Percentiles rank a stretch among this genome's conserved stretches.
Conservation (phyloP, 2,888 invertebrate genomes). For the Erebia epiphron region DNA sequence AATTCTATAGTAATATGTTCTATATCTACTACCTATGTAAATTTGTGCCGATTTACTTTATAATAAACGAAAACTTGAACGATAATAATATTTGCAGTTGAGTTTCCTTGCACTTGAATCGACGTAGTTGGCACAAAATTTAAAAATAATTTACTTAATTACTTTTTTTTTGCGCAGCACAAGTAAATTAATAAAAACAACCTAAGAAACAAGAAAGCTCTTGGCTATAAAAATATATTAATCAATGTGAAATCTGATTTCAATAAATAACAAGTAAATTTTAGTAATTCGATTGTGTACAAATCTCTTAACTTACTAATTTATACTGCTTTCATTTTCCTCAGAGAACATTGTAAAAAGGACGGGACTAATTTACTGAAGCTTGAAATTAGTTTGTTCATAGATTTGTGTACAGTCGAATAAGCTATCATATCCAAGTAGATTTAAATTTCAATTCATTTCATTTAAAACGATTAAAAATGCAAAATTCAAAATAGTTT, state of each 20-base stretch:
- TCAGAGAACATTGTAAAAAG: too few relatives aligned
- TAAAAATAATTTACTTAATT: neutral
- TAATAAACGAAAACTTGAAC: neutral
- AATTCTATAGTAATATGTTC: conserved; percentile 1
- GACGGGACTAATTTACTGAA: too few relatives aligned
- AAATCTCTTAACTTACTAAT: too few relatives aligned
- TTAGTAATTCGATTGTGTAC: neutral
- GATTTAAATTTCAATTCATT: neutral
- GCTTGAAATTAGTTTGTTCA: too few relatives aligned
- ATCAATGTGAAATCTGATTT: neutral
- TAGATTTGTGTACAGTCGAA: too few relatives aligned
- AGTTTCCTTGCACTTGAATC: neutral
- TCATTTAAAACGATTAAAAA: neutral
- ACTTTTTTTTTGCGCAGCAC: conserved; percentile 13
- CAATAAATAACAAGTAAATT: neutral
- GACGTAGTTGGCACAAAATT: conserved; percentile 6
- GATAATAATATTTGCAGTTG: neutral
- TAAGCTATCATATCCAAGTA: neutral
- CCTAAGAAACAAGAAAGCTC: neutral
- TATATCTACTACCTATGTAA: neutral
- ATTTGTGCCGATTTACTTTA: conserved; percentile 15
- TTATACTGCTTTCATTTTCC: too few relatives aligned
- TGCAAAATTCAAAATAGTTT: conserved; percentile 42
- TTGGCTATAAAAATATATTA: neutral
- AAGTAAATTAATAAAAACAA: neutral